Conservation (phyloP, 2,113 vertebrate genomes). For the Nanger granti region DNA sequence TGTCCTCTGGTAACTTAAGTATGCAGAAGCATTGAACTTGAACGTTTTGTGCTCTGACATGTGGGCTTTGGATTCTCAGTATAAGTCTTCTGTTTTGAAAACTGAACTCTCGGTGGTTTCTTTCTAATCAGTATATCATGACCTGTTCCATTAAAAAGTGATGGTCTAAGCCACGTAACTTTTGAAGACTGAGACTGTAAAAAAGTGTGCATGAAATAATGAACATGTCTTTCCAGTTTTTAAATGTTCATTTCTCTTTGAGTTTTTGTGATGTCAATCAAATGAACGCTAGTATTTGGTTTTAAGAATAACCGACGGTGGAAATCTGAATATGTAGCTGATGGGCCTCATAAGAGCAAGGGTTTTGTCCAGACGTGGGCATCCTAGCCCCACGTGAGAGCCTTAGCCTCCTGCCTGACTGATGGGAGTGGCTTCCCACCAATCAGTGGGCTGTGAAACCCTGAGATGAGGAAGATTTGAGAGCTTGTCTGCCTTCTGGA, state of each 20-base stretch:
- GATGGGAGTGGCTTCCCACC: neutral
- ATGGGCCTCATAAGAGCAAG: neutral
- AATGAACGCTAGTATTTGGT: neutral
- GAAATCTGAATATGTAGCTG: slow-evolving; percentile 34
- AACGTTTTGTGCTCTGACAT: neutral
- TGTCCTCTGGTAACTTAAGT: slow-evolving; percentile 21
- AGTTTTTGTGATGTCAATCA: neutral
- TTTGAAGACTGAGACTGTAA: slow-evolving; percentile 44
- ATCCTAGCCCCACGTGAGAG: neutral
- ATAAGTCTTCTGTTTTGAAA: slow-evolving; percentile 53
- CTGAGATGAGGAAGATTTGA: neutral
- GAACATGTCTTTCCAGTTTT: slow-evolving; percentile 36
- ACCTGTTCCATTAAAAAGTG: slow-evolving; percentile 53
- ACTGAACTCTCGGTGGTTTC: slow-evolving; percentile 32
- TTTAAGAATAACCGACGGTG: neutral
- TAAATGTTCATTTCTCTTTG: slow-evolving; percentile 57
- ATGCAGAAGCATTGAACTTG: neutral
- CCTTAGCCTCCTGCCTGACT: neutral
- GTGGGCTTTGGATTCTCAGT: neutral
- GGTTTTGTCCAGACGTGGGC: neutral
- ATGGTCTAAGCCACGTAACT: slow-evolving; percentile 36
- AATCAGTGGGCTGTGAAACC: neutral
- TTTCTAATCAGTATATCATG: slow-evolving; percentile 50
- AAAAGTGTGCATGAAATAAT: slow-evolving; percentile 55
- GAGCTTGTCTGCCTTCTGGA: slow-evolving; percentile 22